Percentiles rank a stretch among this genome's conserved stretches.
Conservation (phyloP, 2,113 vertebrate genomes). For the Gymnarchus niloticus region DNA sequence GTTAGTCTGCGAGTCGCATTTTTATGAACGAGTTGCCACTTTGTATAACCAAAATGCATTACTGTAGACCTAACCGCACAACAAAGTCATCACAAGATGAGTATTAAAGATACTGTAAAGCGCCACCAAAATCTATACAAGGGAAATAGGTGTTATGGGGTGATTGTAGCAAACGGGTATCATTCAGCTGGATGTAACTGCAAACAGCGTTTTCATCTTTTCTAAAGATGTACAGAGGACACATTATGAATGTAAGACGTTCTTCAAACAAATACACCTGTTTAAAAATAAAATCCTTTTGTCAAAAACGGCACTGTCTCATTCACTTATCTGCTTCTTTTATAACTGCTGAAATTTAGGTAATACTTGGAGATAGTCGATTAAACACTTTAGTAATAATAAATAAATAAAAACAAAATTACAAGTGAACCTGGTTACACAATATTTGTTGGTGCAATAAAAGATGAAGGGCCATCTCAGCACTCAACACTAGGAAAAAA, state of each 20-base stretch:
- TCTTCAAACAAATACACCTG: conserved; percentile 54
- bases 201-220: conserved; percentile 25
- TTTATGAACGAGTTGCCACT: not conserved
- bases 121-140: not conserved
- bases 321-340: conserved; percentile 13
- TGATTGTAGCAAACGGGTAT: not conserved
- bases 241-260: conserved; percentile 62
- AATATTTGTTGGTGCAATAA: too few relatives aligned
- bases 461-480: too few relatives aligned
- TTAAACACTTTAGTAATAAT: not conserved
- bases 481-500: too few relatives aligned
- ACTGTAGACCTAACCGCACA: not conserved
- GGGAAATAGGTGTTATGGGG: not conserved
- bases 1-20: not conserved
- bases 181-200: conserved; percentile 23
- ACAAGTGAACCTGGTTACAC: too few relatives aligned
- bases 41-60: not conserved
- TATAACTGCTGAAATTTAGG: not conserved
- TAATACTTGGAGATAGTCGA: not conserved
- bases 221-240: conserved; percentile 54
- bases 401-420: not conserved
- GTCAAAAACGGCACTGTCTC: conserved; percentile 29
- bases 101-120: not conserved
- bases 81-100: not conserved
- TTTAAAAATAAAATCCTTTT: conserved; percentile 59